These are phyloP conservation scores for Knipowitschia caucasica DNA, from an alignment of 2,797 vertebrate genomes.

Conservation along the genomic window DNA sequence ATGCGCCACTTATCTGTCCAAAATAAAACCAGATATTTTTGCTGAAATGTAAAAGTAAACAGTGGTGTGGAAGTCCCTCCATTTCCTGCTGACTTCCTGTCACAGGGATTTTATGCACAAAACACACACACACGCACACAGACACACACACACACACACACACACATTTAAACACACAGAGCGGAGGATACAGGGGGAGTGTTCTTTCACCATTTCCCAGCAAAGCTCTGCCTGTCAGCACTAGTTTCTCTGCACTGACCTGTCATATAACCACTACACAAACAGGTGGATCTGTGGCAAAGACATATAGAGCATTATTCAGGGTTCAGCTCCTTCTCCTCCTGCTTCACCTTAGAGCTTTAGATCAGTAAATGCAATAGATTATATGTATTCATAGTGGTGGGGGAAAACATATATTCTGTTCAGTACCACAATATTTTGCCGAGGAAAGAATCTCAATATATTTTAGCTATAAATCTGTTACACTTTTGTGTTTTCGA, in stretches of 20 bases:
- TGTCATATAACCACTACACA: conserved; percentile 63
- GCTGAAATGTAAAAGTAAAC: conserved; percentile 72
- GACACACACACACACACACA: conserved; percentile 23
- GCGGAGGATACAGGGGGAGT: conserved; percentile 26
- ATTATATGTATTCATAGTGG: too few species aligned
- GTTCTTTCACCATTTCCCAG: conserved; percentile 57
- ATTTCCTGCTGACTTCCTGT: conserved; percentile 76
- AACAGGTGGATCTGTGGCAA: conserved; percentile 62
- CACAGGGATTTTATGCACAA: conserved; percentile 60
- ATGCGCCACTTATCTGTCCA: conserved; percentile 54
- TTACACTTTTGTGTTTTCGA: too few species aligned
- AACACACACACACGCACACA: conserved; percentile 32
- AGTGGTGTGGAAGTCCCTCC: conserved; percentile 74
- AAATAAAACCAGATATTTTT: conserved; percentile 63
- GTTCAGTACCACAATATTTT: too few species aligned
- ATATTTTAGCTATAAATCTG: too few species aligned
- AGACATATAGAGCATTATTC: conserved; percentile 36
- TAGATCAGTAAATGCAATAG: too few species aligned
- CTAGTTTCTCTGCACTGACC: conserved; percentile 62
- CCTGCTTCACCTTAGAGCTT: conserved; percentile 39
- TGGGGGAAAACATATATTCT: too few species aligned
- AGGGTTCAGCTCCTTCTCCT: conserved; percentile 34
- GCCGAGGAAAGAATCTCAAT: too few species aligned
- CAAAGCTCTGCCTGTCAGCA: conserved; percentile 63
- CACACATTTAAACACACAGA: conserved; percentile 23